Evolutionary conservation across 2,113 vertebrate genomes (phyloP), one percentile per base, ranked within the genome.

Genomic region (Clarias macrocephalus): DNA sequence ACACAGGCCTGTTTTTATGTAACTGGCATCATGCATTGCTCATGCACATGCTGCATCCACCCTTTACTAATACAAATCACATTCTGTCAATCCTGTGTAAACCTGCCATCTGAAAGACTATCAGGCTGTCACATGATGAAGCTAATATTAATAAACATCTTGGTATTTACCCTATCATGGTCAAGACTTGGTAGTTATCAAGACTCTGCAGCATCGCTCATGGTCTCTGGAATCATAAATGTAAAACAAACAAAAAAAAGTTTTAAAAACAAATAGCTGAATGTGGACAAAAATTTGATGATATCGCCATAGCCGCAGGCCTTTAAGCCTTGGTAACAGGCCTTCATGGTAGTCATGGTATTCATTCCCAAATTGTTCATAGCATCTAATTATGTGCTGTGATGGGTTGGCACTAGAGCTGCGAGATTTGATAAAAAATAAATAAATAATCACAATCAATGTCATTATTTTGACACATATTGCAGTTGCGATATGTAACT

Each of bases 151-250:
- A 63, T 48, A 25, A n/a, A 66, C 37, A 48, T 28, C 28, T 52
- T 81, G 28, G 48, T 80, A 19, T 86, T 86, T 80, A 57, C 75
- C 33, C 12, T 18, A 23, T 16, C 62, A 68, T 13, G 3, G 52
- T 86, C 62, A 80, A 70, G 80, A 86, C 70, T 70, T 86, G 75
- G 19, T 5, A 25, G 4, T 23, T 54, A 54, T 68, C 37, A 52
- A 28, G 42, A 16, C 21, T 68, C 48, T 30, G 76, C 76, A 80
- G 63, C n/a, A 25, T 57, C 48, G 18, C 59, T 68, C 54, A 28
- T 15, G 11, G 52, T 12, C 59, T 21, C 21, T 18, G 48, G 21
- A 15, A n/a, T 70, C 25, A 60, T 56, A 70, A 86, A 42, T 56
- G 65, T 70, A 59, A 37, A 70, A 33, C 42, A 16, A 18, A 21